Conservation (phyloP, 1,140 invertebrate genomes). For the Polypedilum vanderplanki region DNA sequence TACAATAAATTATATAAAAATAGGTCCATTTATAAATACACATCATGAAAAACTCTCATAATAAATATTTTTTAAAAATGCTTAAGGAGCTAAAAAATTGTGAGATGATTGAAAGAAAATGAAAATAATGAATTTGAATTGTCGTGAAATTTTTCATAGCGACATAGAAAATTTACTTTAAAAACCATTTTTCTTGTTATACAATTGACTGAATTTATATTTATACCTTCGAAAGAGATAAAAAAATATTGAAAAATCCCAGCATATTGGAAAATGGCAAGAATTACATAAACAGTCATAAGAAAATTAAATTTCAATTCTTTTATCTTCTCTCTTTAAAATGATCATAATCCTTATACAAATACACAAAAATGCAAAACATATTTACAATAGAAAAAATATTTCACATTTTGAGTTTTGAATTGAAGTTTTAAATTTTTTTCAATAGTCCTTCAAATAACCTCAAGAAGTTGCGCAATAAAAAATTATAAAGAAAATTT, state of each 20-base stretch:
- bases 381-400: too few relatives aligned
- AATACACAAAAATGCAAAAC: not conserved
- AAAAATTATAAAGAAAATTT: too few relatives aligned
- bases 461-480: too few relatives aligned
- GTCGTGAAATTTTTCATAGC: not conserved
- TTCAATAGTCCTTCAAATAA: too few relatives aligned
- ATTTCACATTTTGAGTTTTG: too few relatives aligned
- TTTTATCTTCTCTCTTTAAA: too few relatives aligned
- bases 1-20: too few relatives aligned
- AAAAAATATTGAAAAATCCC: not conserved
- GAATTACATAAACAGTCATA: not conserved
- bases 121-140: constrained; percentile 32
- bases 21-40: too few relatives aligned
- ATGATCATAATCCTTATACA: not conserved
- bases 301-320: not conserved
- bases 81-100: not conserved
- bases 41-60: not conserved
- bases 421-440: too few relatives aligned
- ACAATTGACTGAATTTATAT: constrained; percentile 27
- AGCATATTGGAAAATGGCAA: not conserved
- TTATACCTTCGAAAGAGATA: not conserved
- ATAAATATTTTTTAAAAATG: not conserved
- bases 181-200: constrained; percentile 7
- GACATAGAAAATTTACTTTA: not conserved
- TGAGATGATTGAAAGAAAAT: constrained; percentile 31